phyloP scores from a whole-genome alignment of 2,797 vertebrate genomes.

The Lateolabrax maculatus region DNA sequence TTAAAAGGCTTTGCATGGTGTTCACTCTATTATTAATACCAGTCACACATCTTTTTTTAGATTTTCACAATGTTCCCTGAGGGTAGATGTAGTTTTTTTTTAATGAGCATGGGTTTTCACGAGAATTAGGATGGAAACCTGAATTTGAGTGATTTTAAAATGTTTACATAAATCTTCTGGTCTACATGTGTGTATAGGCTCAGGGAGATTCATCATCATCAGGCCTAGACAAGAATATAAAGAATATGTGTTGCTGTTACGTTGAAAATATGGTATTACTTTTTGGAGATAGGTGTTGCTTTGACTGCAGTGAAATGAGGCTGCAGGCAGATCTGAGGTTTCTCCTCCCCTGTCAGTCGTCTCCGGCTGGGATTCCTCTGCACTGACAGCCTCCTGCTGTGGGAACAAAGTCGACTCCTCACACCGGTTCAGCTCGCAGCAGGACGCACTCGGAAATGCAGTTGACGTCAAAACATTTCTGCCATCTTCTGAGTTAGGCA shows the following conservation, averaged over 20 bases:
- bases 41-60: constrained; percentile 12
- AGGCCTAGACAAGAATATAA: neutral
- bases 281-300: constrained; percentile 25
- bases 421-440: constrained; percentile 67
- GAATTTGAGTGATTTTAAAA: neutral
- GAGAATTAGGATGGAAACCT: neutral
- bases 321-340: constrained; percentile 45
- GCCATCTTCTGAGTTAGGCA: constrained; percentile 39
- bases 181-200: neutral
- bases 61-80: constrained; percentile 7
- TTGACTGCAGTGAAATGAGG: constrained; percentile 28
- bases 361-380: constrained; percentile 46
- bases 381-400: constrained; percentile 66
- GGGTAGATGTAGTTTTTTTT: neutral
- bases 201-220: neutral
- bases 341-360: constrained; percentile 47
- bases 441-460: constrained; percentile 46
- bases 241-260: neutral
- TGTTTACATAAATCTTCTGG: neutral
- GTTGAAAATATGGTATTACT: neutral
- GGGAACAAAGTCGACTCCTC: constrained; percentile 67
- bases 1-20: constrained; percentile 4
- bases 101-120: neutral
- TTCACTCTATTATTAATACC: constrained; percentile 20
- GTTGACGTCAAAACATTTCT: constrained; percentile 62